Conservation (phyloP, 1,140 invertebrate species). For the Brachionus calyciflorus region DNA sequence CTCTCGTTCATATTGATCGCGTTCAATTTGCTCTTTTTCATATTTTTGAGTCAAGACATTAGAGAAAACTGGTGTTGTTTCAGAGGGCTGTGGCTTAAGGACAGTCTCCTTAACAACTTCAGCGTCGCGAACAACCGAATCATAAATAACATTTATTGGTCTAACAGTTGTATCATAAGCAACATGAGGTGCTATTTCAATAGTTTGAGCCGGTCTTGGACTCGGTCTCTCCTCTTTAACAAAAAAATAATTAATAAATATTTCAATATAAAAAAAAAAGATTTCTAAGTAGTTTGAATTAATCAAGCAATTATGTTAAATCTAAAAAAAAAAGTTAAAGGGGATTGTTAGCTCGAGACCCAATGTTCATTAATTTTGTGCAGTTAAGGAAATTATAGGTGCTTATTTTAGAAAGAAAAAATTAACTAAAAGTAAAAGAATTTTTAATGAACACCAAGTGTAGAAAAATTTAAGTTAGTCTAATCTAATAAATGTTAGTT, state of each 20-base stretch:
- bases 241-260: not conserved
- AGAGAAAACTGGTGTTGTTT: not conserved
- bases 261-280: not conserved
- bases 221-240: not conserved
- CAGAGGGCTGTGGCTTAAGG: not conserved
- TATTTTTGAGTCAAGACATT: slow-evolving; percentile 2
- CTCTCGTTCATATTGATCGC: not conserved
- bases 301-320: no score
- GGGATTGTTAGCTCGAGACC: no score
- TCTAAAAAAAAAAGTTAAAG: no score
- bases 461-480: no score
- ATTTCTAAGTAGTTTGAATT: not conserved
- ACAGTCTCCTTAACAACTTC: not conserved
- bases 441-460: no score
- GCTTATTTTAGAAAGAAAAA: no score
- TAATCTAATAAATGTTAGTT: no score
- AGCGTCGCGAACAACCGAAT: not conserved
- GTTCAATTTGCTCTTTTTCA: not conserved
- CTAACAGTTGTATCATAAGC: not conserved
- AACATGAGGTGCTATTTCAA: not conserved
- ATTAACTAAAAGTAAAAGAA: no score
- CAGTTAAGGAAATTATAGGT: no score
- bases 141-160: slow-evolving; percentile 38
- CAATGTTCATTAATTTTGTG: no score
- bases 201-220: not conserved